Evolutionary conservation across 2,888 invertebrate genomes (phyloP), one percentile per base, ranked within the genome.

Genomic region (Anoplius nigerrimus): DNA sequence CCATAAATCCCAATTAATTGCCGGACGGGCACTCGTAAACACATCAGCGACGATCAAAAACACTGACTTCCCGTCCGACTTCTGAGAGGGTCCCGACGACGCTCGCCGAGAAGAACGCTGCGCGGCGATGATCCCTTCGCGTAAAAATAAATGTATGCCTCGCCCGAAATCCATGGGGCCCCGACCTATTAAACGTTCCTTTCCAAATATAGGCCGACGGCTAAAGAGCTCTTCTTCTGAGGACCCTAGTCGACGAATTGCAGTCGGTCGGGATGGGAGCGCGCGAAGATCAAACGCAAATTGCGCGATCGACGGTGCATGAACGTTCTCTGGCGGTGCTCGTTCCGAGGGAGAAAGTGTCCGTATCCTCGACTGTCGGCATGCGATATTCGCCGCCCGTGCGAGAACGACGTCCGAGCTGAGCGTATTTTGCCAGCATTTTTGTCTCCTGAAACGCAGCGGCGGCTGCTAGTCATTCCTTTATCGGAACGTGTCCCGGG

Each of bases 1-100:
- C 77, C 79, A 82, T 86, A 85, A 86, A 86, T 86, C 77, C 78
- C 79, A 78, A 85, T 84, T 86, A 86, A 86, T 85, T 84, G 84
- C 82, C 80, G 78, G 75, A n/a, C 80, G 78, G 79, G 68, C 76
- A 79, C 82, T 81, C 79, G 80, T 82, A 82, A 85, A 82, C 75
- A 77, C 71, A 67, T 82, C 76, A 74, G 63, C 71, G 63, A 27
- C 64, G 68, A 76, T 77, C 74, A 81, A 80, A 82, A 80, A 76
- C 72, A 64, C 67, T 63, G 71, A 57, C 53, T 65, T 55, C 55
- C 69, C 59, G 61, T 65, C 54, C 52, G 51, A 58, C 60, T 61
- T 57, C 34, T 51, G 61, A 63, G 46, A 20, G 62, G 27, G 20
- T n/a, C 34, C 21, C 64, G 11, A 42, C 64, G 11, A 42, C 27